Conservation (phyloP, 2,888 invertebrate genomes). For the Exephanes ischioxanthus region DNA sequence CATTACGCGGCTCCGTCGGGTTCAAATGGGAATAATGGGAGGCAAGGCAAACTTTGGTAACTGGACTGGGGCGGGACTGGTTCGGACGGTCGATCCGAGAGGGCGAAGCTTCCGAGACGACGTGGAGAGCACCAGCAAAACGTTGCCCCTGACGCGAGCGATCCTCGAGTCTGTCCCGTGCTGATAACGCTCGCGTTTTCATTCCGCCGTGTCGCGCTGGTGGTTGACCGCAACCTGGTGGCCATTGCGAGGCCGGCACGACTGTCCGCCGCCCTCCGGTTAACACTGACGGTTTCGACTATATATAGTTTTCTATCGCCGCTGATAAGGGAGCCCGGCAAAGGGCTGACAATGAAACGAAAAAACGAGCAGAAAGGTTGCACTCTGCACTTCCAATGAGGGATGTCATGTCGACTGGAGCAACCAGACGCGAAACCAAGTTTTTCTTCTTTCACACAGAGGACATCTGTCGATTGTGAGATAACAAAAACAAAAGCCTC, state of each 20-base stretch:
- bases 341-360: constrained; percentile 20
- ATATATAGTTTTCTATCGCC: constrained; percentile 17
- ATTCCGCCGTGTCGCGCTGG: constrained; percentile 41
- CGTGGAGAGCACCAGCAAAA: constrained; percentile 25
- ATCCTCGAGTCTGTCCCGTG: constrained; percentile 57
- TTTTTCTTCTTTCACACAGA: background rate
- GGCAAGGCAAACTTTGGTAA: constrained; percentile 72
- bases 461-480: background rate
- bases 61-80: constrained; percentile 54
- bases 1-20: constrained; percentile 63
- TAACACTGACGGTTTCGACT: constrained; percentile 10
- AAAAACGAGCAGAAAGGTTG: constrained; percentile 56
- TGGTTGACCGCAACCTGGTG: constrained; percentile 49
- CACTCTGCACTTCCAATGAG: constrained; percentile 64
- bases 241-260: constrained; percentile 10
- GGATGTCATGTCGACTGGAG: background rate
- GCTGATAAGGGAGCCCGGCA: background rate
- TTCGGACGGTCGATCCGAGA: constrained; percentile 53
- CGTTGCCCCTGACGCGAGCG: constrained; percentile 63
- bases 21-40: constrained; percentile 73
- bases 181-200: constrained; percentile 67
- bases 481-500: background rate
- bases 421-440: background rate
- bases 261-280: background rate
- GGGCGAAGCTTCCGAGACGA: constrained; percentile 44